A percentile compares a stretch with the other conserved stretches of the same genome.
phyloP scores from a whole-genome alignment of 2,113 vertebrate genomes.

The Syngnathus floridae region DNA sequence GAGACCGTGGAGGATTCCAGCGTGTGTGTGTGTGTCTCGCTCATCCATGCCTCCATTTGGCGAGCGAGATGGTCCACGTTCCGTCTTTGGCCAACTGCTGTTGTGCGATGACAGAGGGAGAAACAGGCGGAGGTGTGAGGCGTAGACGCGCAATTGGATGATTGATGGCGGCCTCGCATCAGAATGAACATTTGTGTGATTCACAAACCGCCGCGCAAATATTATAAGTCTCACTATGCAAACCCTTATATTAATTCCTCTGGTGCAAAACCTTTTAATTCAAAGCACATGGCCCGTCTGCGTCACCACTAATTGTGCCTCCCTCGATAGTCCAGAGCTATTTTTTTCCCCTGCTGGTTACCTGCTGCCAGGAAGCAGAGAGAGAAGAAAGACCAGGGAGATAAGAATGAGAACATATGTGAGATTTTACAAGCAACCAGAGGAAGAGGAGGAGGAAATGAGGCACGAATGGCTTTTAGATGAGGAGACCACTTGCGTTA shows the following conservation, averaged over 20 bases:
- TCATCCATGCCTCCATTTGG: constrained; percentile 58
- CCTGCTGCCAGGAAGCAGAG: constrained; percentile 53
- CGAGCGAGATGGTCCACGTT: constrained; percentile 42
- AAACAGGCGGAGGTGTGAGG: constrained; percentile 6
- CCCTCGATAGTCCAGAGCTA: constrained; percentile 46
- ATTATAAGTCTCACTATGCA: constrained; percentile 58
- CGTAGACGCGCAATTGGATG: neutral
- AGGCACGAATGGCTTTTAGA: constrained; percentile 3
- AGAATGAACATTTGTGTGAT: neutral
- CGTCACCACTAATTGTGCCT: constrained; percentile 64
- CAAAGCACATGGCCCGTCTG: constrained; percentile 62
- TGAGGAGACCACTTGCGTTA: constrained; percentile 19
- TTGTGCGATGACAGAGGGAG: constrained; percentile 40
- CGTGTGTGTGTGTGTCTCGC: constrained; percentile 16
- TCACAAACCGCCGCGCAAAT: constrained; percentile 40
- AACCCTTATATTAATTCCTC: constrained; percentile 57
- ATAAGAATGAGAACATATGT: constrained; percentile 21
- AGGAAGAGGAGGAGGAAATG: constrained; percentile 4
- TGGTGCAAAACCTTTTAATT: constrained; percentile 53
- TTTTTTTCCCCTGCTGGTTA: constrained; percentile 45
- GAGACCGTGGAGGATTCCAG: constrained; percentile 55
- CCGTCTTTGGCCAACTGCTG: constrained; percentile 58
- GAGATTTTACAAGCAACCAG: constrained; percentile 18
- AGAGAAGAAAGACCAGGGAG: constrained; percentile 4
- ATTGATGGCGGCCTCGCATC: neutral